Percentiles rank a stretch among this genome's conserved stretches.
These are phyloP conservation scores for Geotrypetes seraphini DNA, from an alignment of 2,797 vertebrate genomes.

Conservation along the genomic window DNA sequence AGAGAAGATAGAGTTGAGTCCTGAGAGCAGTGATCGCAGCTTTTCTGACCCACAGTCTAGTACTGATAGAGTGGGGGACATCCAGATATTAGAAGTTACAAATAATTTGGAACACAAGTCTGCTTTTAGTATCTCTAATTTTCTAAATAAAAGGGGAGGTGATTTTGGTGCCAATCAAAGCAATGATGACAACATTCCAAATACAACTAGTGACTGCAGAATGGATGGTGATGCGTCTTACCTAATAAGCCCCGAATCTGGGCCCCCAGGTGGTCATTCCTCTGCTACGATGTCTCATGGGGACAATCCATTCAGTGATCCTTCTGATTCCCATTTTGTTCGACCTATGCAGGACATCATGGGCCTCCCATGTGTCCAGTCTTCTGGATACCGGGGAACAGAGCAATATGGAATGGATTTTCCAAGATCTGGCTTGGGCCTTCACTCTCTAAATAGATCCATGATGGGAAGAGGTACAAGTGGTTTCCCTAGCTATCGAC, in stretches of 20 bases:
- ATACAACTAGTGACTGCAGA: constrained; percentile 80
- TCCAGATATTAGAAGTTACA: constrained; percentile 72
- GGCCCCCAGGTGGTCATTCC: constrained; percentile 46
- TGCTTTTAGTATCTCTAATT: constrained; percentile 79
- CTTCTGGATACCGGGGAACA: constrained; percentile 55
- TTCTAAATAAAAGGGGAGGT: constrained; percentile 66
- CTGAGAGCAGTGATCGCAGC: constrained; percentile 88
- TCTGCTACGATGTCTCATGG: constrained; percentile 50
- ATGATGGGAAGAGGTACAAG: constrained; percentile 58
- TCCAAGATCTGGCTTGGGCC: constrained; percentile 72
- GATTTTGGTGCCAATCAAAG: constrained; percentile 34
- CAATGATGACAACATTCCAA: constrained; percentile 75
- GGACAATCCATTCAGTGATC: constrained; percentile 66
- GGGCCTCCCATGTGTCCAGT: constrained; percentile 56
- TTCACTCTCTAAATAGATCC: constrained; percentile 74
- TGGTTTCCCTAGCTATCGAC: constrained; percentile 78
- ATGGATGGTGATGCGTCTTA: constrained; percentile 64
- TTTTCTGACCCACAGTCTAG: constrained; percentile 83
- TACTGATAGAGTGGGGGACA: constrained; percentile 66
- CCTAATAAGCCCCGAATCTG: constrained; percentile 67
- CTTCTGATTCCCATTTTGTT: constrained; percentile 73
- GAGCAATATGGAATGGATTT: constrained; percentile 86
- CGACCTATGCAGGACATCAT: constrained; percentile 74
- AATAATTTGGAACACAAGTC: constrained; percentile 70
- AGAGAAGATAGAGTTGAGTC: constrained; percentile 90